These are phyloP conservation scores for Pyxicephalus adspersus DNA, from an alignment of 2,113 vertebrate genomes.

Conservation along the genomic window DNA sequence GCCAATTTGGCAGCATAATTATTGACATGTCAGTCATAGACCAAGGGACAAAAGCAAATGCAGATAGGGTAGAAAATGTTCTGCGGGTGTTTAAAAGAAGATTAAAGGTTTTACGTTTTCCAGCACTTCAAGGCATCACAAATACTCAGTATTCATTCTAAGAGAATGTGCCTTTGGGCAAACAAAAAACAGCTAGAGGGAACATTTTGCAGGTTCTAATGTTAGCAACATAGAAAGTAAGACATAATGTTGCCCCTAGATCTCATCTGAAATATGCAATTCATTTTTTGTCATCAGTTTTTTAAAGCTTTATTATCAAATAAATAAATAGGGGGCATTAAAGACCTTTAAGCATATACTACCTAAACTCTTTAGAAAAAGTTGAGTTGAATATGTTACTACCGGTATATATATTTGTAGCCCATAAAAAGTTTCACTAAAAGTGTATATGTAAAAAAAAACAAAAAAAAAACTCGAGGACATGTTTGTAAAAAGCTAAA, in stretches of 20 bases:
- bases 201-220: conserved; percentile 20
- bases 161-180: conserved; percentile 34
- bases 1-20: conserved; percentile 16
- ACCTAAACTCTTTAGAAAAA: too few species aligned
- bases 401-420: too few species aligned
- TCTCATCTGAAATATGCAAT: too few species aligned
- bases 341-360: too few species aligned
- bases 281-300: too few species aligned
- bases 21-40: conserved; percentile 20
- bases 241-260: conserved; percentile 44
- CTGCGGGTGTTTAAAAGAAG: background rate
- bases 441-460: too few species aligned
- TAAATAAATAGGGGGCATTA: too few species aligned
- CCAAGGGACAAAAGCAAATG: conserved; percentile 14
- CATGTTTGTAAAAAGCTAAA: too few species aligned
- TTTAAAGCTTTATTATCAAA: too few species aligned
- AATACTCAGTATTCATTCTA: conserved; percentile 33
- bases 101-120: conserved; percentile 29
- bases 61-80: background rate
- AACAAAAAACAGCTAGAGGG: conserved; percentile 23
- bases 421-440: too few species aligned
- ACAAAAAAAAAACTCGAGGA: too few species aligned
- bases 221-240: conserved; percentile 17
- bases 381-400: too few species aligned
- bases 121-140: background rate